Conservation (phyloP, 2,888 invertebrate genomes). For the Polymixis flavicincta region DNA sequence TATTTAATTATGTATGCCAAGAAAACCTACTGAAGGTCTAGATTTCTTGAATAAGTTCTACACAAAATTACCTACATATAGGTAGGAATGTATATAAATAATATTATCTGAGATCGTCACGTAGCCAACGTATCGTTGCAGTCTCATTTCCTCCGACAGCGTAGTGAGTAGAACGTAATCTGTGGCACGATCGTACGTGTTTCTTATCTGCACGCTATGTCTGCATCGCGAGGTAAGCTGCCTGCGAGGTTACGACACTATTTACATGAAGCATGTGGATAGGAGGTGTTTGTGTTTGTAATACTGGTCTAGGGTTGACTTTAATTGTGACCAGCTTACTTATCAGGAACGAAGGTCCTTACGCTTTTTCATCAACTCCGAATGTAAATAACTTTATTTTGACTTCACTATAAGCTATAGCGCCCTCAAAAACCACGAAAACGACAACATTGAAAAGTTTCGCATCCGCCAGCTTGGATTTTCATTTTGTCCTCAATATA, state of each 20-base stretch:
- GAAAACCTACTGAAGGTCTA: too few relatives aligned
- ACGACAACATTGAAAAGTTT: too few relatives aligned
- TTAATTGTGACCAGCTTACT: neutral
- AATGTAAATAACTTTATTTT: neutral
- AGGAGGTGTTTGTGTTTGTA: neutral
- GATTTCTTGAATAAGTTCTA: neutral
- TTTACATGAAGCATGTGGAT: slow-evolving; percentile 5
- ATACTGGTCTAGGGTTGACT: neutral
- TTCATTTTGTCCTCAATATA: too few relatives aligned
- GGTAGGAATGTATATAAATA: neutral
- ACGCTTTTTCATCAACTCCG: too few relatives aligned
- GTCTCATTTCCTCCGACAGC: slow-evolving; percentile 49
- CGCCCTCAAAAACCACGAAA: too few relatives aligned
- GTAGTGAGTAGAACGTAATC: slow-evolving; percentile 24
- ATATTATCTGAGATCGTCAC: slow-evolving; percentile 16
- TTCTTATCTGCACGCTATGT: slow-evolving; percentile 46
- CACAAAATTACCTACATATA: neutral
- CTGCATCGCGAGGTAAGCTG: slow-evolving; percentile 33
- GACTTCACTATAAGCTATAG: too few relatives aligned
- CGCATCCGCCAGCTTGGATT: too few relatives aligned
- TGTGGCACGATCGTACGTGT: slow-evolving; percentile 36
- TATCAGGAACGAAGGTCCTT: too few relatives aligned
- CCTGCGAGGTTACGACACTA: slow-evolving; percentile 5
- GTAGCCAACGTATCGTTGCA: slow-evolving; percentile 24
- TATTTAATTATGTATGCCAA: too few relatives aligned